These are phyloP conservation scores for Ceyx cyanopectus DNA, from an alignment of 2,113 vertebrate species.

Conservation along the genomic window DNA sequence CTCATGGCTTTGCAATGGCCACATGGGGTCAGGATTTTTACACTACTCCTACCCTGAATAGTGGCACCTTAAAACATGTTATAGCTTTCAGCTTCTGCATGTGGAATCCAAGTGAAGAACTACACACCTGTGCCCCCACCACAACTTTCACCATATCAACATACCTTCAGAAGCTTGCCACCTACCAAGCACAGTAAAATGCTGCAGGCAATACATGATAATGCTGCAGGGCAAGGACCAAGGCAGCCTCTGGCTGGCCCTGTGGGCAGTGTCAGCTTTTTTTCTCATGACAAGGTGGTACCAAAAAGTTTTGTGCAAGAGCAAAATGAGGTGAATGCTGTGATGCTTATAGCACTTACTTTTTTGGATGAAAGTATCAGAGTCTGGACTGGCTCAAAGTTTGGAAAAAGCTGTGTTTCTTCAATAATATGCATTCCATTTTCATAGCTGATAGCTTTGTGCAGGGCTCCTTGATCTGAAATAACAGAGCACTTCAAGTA, in stretches of 20 bases:
- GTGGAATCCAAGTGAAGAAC: neutral
- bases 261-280: rapidly evolving
- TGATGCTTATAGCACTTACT: slow-evolving; percentile 70
- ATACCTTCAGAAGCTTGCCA: neutral
- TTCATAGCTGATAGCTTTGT: slow-evolving; percentile 89
- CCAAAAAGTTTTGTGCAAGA: neutral
- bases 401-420: slow-evolving; percentile 90
- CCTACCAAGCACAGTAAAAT: neutral
- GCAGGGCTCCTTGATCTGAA: slow-evolving; percentile 90
- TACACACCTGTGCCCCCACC: too few relatives aligned
- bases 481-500: neutral
- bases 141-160: neutral
- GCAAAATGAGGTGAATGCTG: neutral
- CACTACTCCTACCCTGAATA: neutral
- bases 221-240: rapidly evolving
- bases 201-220: rapidly evolving
- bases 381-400: slow-evolving; percentile 85
- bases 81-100: neutral
- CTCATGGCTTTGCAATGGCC: neutral
- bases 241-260: neutral
- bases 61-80: rapidly evolving
- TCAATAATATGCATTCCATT: slow-evolving; percentile 89
- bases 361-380: slow-evolving; percentile 86
- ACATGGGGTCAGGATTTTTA: slow-evolving; percentile 14
- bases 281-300: rapidly evolving